phyloP scores from a whole-genome alignment of 2,113 vertebrate species.

The Semnornis frantzii region DNA sequence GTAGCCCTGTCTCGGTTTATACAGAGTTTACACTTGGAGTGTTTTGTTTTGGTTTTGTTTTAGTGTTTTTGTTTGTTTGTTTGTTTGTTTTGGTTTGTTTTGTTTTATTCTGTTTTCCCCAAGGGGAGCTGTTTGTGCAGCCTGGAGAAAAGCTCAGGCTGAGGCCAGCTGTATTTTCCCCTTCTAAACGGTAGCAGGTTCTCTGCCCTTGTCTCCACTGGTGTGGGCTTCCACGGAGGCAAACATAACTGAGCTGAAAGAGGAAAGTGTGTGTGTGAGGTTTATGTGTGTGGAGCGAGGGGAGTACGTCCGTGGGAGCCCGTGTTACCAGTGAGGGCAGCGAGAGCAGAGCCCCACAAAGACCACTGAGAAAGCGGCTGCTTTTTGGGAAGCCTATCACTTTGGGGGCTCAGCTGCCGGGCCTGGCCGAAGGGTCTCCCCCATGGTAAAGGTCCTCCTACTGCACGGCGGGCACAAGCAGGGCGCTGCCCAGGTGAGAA shows the following conservation, averaged over 20 bases:
- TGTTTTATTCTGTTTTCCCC: too few relatives aligned
- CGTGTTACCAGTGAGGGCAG: not conserved
- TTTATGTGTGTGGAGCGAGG: not conserved
- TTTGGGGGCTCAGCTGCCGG: not conserved
- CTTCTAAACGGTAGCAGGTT: not conserved
- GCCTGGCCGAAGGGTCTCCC: not conserved
- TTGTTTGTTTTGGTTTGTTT: too few relatives aligned
- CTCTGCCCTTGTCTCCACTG: not conserved
- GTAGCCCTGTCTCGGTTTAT: not conserved
- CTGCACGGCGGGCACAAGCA: not conserved
- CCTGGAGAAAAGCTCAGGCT: not conserved
- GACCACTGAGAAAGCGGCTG: not conserved
- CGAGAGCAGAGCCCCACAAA: not conserved
- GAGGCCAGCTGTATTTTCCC: not conserved
- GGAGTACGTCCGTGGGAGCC: not conserved
- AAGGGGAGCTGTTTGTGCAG: not conserved
- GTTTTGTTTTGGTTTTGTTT: too few relatives aligned
- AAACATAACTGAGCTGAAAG: not conserved
- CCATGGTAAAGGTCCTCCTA: not conserved
- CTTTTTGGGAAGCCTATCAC: not conserved
- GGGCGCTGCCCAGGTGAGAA: not conserved
- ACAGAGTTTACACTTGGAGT: too few relatives aligned
- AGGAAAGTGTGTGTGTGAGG: not conserved
- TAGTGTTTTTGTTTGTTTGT: too few relatives aligned
- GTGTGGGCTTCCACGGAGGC: rapidly evolving